These are phyloP conservation scores for Chionoecetes opilio DNA, from an alignment of 1,140 invertebrate species.

Conservation along the genomic window DNA sequence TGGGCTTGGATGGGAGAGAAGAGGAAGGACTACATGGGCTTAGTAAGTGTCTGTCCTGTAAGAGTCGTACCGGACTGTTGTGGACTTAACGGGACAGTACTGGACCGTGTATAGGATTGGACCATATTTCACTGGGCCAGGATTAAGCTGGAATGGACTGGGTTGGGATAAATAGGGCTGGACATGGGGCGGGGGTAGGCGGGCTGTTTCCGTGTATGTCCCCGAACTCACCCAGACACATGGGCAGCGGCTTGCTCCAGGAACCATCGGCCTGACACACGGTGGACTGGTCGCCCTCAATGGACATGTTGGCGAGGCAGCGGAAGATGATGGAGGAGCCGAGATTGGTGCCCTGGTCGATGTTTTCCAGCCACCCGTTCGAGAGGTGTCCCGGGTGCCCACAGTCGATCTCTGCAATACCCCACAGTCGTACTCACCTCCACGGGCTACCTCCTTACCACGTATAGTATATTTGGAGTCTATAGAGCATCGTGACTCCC, in stretches of 20 bases:
- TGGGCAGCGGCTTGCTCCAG: slow-evolving; percentile 96
- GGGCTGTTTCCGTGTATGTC: background rate
- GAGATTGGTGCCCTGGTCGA: slow-evolving; percentile 77
- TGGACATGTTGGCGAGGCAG: slow-evolving; percentile 96
- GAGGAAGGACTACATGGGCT: background rate
- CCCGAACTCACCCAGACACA: slow-evolving; percentile 88
- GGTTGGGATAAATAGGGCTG: background rate
- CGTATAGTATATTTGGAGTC: too few relatives aligned
- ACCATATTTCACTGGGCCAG: background rate
- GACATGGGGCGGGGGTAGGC: background rate
- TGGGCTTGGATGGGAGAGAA: background rate
- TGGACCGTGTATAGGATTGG: background rate
- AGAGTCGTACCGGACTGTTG: too few relatives aligned
- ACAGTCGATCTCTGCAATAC: slow-evolving; percentile 94
- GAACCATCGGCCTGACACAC: slow-evolving; percentile 96
- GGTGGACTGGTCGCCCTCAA: slow-evolving; percentile 94
- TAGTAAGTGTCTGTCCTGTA: background rate
- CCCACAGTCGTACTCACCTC: slow-evolving; percentile 48
- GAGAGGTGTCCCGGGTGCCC: slow-evolving; percentile 88
- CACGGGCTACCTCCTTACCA: background rate
- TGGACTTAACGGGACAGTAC: background rate
- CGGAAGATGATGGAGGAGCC: slow-evolving; percentile 94
- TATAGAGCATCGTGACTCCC: too few relatives aligned
- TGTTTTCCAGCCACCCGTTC: slow-evolving; percentile 96
- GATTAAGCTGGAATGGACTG: background rate